Percentiles rank a stretch among this genome's conserved stretches.
Conservation (phyloP, 1,140 invertebrate genomes). For the Littorina saxatilis region DNA sequence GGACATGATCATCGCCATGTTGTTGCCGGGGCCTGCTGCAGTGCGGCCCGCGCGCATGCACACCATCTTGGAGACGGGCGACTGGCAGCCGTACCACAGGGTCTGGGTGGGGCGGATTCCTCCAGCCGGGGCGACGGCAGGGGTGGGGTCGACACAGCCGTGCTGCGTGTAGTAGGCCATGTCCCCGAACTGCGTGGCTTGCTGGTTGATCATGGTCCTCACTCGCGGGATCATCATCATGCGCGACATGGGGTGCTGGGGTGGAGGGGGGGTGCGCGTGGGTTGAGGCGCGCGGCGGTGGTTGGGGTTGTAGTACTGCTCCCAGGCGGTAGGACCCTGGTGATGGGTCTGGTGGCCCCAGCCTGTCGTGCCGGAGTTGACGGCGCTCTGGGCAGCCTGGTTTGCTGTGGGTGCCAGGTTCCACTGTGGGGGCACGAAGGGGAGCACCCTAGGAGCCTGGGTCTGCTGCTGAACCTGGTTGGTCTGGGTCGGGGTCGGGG, state of each 20-base stretch:
- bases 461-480: background rate
- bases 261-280: background rate
- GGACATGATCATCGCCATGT: conserved; percentile 21
- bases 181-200: conserved; percentile 24
- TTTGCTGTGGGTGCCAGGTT: background rate
- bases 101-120: conserved; percentile 17
- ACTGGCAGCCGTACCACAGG: conserved; percentile 10
- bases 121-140: background rate
- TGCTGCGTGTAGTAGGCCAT: conserved; percentile 18
- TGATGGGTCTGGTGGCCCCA: background rate
- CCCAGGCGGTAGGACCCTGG: background rate
- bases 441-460: background rate
- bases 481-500: background rate
- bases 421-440: conserved; percentile 13
- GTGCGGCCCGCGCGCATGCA: background rate
- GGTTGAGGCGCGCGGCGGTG: background rate
- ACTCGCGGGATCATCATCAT: background rate
- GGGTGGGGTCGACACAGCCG: conserved; percentile 12
- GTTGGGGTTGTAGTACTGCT: background rate
- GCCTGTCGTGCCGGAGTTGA: background rate
- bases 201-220: background rate
- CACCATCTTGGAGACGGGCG: conserved; percentile 1
- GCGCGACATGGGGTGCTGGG: background rate
- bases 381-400: background rate
- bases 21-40: background rate